phyloP scores from a whole-genome alignment of 2,113 vertebrate species.

The Hemiscyllium ocellatum region DNA sequence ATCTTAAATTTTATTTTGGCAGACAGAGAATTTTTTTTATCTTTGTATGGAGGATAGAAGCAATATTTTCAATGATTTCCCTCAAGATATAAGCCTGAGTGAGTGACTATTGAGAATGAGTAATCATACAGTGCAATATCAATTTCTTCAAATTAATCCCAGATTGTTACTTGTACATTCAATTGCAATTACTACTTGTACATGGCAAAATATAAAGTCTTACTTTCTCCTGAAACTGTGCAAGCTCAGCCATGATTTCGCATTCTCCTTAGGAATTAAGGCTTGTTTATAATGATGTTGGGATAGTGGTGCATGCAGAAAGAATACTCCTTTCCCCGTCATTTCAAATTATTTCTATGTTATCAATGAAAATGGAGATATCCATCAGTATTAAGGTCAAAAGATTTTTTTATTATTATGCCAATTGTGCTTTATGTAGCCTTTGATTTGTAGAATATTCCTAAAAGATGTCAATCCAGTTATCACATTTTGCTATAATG shows the following conservation, averaged over 20 bases:
- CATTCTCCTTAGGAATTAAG: not conserved
- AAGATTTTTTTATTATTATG: not conserved
- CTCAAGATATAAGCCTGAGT: not conserved
- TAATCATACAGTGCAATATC: not conserved
- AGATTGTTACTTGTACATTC: not conserved
- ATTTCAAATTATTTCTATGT: not conserved
- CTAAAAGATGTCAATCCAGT: not conserved
- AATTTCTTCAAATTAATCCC: slow-evolving; percentile 3
- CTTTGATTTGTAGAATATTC: not conserved
- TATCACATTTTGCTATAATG: too few species aligned
- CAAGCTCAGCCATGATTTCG: not conserved
- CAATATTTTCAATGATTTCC: not conserved
- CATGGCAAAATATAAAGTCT: not conserved
- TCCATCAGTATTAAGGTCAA: not conserved
- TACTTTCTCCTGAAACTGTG: not conserved
- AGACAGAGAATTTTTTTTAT: not conserved
- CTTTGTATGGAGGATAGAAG: not conserved
- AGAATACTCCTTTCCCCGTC: not conserved
- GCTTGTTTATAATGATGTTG: not conserved
- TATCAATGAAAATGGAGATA: not conserved
- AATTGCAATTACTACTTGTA: not conserved
- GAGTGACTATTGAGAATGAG: not conserved
- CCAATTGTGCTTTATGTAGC: not conserved
- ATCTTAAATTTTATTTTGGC: not conserved
- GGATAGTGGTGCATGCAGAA: not conserved